Evolutionary conservation across 2,113 vertebrate genomes (phyloP).

Genomic region (Orthonyx spaldingii): DNA sequence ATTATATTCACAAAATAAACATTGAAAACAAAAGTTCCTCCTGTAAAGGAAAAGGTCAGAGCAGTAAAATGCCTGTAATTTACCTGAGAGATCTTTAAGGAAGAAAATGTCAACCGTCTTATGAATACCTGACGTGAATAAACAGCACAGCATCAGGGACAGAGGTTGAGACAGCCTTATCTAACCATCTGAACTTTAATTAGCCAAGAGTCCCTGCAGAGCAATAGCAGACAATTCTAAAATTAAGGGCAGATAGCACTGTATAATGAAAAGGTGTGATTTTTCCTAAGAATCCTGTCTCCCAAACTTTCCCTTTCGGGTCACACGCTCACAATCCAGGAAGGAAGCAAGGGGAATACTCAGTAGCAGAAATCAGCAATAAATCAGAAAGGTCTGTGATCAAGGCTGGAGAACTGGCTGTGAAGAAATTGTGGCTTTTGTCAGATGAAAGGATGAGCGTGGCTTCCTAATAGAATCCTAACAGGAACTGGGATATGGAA

Average conservation of each 20-base stretch:
- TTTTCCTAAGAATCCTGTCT: neutral
- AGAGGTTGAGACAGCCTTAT: neutral
- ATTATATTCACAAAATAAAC: neutral
- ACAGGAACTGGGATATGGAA: neutral
- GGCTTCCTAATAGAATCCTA: neutral
- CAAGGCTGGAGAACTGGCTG: neutral
- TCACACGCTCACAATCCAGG: neutral
- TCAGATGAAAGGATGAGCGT: neutral
- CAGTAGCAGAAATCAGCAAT: neutral
- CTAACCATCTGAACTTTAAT: conserved; percentile 34
- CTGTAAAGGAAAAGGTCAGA: conserved; percentile 45
- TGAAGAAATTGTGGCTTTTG: neutral
- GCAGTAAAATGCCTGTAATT: conserved; percentile 47
- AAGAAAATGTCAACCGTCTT: conserved; percentile 49
- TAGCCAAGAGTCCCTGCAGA: neutral
- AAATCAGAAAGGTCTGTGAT: neutral
- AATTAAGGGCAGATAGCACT: neutral
- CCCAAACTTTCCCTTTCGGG: neutral
- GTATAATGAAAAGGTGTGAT: neutral
- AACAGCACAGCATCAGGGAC: conserved; percentile 7
- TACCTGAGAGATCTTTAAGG: conserved; percentile 27
- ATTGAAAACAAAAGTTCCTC: conserved; percentile 32
- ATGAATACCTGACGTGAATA: conserved; percentile 31
- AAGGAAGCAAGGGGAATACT: neutral
- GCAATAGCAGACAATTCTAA: neutral